phyloP scores from a whole-genome alignment of 2,888 invertebrate species.

The Agonopterix alstromeriana region DNA sequence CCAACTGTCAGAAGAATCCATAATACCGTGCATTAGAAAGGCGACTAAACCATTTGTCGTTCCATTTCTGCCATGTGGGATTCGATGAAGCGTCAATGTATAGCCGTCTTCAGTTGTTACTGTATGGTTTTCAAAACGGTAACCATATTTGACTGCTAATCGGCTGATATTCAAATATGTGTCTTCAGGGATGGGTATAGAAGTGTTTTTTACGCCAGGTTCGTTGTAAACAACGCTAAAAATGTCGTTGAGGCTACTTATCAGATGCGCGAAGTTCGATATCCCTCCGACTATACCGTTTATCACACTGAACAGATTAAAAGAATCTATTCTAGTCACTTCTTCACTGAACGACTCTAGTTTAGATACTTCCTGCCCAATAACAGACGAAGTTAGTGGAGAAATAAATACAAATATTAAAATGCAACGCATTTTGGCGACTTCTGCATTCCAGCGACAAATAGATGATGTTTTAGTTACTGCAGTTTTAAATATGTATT shows the following conservation, averaged over 20 bases:
- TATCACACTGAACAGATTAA: background rate
- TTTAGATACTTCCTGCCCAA: too few relatives aligned
- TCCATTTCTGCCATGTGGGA: constrained; percentile 19
- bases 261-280: constrained; percentile 7
- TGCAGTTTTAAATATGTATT: background rate
- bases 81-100: constrained; percentile 43
- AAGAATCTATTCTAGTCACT: background rate
- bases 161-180: constrained; percentile 34
- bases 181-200: constrained; percentile 26
- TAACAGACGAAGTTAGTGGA: background rate
- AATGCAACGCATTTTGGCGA: background rate
- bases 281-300: constrained; percentile 8
- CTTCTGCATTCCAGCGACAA: background rate
- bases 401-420: background rate
- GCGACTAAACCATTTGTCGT: constrained; percentile 50
- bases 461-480: background rate
- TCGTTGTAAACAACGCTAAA: constrained; percentile 9
- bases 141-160: constrained; percentile 36
- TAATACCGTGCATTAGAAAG: constrained; percentile 87
- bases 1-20: constrained; percentile 85
- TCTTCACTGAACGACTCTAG: background rate
- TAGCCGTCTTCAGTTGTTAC: constrained; percentile 51
- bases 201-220: background rate
- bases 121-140: constrained; percentile 38
- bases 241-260: constrained; percentile 12